These are phyloP conservation scores for Donacobius atricapilla DNA, from an alignment of 2,113 vertebrate species.

Conservation along the genomic window DNA sequence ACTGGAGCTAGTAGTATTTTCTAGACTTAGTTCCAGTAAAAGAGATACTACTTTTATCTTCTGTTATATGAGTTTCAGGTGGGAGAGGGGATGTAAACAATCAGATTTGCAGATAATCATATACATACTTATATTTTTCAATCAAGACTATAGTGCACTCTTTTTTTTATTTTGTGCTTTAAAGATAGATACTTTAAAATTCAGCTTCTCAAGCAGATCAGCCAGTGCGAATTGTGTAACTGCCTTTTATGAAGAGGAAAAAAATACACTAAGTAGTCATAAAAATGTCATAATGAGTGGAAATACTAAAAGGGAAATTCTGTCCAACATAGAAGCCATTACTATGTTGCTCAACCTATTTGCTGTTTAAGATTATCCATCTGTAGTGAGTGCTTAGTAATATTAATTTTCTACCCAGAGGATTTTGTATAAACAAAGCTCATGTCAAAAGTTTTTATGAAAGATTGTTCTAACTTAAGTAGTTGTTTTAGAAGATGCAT, in stretches of 20 bases:
- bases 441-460: background rate
- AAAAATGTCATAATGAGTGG: background rate
- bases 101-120: background rate
- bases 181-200: background rate
- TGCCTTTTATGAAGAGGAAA: background rate
- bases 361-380: background rate
- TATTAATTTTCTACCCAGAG: background rate
- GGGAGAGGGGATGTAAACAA: background rate
- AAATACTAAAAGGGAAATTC: background rate
- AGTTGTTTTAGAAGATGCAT: background rate
- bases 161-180: background rate
- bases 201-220: background rate
- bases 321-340: background rate
- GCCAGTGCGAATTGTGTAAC: background rate
- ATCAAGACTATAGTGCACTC: background rate
- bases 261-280: background rate
- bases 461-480: background rate
- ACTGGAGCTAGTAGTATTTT: background rate
- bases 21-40: background rate
- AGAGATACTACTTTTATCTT: background rate
- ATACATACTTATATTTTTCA: background rate
- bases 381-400: background rate
- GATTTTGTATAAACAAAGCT: background rate
- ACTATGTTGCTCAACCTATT: background rate
- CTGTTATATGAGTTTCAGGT: background rate